phyloP scores from a whole-genome alignment of 2,113 vertebrate genomes.

The Lycaon pictus region DNA sequence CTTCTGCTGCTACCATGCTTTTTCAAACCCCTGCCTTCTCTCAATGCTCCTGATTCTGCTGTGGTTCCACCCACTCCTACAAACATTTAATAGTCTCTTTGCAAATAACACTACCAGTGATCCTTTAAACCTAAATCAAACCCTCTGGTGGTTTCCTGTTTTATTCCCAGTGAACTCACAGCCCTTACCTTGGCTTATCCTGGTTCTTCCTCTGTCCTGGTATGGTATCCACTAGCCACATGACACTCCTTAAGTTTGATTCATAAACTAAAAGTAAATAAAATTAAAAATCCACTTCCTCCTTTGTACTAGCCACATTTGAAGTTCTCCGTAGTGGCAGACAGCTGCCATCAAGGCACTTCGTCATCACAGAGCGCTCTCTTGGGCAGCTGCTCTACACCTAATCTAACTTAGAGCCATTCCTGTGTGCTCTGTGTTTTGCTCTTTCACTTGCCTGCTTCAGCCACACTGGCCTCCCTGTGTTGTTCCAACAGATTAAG shows the following conservation, averaged over 20 bases:
- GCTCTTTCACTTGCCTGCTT: background rate
- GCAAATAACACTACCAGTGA: background rate
- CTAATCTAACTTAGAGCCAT: background rate
- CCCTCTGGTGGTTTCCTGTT: background rate
- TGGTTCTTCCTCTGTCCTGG: background rate
- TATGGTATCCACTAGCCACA: background rate
- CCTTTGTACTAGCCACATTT: background rate
- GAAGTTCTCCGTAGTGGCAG: background rate
- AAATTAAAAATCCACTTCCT: background rate
- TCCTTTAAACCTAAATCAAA: background rate
- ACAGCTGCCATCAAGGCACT: background rate
- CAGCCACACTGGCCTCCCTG: background rate
- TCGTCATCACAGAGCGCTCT: background rate
- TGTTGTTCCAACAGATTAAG: background rate
- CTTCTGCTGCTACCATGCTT: background rate
- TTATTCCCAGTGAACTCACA: background rate
- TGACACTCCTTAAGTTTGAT: conserved; percentile 10
- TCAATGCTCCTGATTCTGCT: background rate
- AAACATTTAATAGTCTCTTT: background rate
- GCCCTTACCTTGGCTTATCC: background rate
- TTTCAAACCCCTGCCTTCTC: background rate
- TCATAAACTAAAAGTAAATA: conserved; percentile 13
- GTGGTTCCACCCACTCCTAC: background rate
- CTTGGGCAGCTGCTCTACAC: background rate
- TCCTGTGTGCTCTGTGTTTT: background rate